A percentile compares a stretch with the other conserved stretches of the same genome.
Conservation (phyloP, 2,797 vertebrate species). For the Anableps anableps region DNA sequence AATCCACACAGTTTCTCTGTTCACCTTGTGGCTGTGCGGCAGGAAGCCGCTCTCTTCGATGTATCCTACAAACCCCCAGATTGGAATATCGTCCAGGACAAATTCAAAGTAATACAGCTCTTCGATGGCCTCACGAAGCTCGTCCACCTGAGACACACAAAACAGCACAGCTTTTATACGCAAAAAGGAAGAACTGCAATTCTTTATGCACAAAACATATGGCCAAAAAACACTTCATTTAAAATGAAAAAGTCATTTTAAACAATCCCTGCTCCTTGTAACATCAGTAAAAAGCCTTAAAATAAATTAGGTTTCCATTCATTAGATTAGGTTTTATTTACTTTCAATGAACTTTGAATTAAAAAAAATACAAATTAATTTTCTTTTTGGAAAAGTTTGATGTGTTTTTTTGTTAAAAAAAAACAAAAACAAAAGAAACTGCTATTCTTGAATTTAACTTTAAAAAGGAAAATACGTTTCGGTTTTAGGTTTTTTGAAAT, state of each 20-base stretch:
- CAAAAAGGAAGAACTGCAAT: background rate
- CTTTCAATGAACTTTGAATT: too few species aligned
- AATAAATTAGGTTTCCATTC: too few species aligned
- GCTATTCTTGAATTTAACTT: too few species aligned
- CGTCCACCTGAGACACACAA: constrained; percentile 83
- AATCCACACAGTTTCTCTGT: background rate
- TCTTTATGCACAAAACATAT: background rate
- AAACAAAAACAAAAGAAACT: too few species aligned
- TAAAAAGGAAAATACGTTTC: too few species aligned
- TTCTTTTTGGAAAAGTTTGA: too few species aligned
- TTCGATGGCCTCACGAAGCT: constrained; percentile 90
- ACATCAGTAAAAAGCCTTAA: too few species aligned
- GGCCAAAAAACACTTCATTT: background rate
- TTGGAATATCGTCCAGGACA: constrained; percentile 91
- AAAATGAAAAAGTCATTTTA: background rate
- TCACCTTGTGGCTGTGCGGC: constrained; percentile 92
- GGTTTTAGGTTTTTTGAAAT: too few species aligned
- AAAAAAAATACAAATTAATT: too few species aligned
- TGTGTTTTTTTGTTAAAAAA: too few species aligned
- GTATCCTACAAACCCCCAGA: constrained; percentile 94
- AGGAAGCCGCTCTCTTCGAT: constrained; percentile 94
- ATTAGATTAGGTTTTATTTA: too few species aligned
- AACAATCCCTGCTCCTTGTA: background rate
- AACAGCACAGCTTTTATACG: background rate
- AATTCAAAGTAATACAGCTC: constrained; percentile 96